Evolutionary conservation across 2,113 vertebrate species (phyloP), one percentile per base, ranked within the genome.

Genomic region (Macrotis lagotis): DNA sequence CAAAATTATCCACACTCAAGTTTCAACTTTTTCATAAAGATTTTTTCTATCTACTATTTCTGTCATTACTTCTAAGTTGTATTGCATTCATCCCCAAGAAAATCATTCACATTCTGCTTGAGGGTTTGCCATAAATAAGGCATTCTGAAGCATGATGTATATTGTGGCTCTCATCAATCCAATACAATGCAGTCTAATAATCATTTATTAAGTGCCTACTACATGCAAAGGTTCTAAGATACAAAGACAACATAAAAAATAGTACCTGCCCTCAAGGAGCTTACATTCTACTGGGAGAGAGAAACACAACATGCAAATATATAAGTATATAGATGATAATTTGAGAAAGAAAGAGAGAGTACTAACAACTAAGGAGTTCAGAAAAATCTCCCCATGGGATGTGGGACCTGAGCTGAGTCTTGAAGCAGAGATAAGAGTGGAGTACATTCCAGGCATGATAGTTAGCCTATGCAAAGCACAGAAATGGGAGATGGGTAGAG

Each of bases 101-200:
- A 83, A 91, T n/a, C 48, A 37, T 37, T 48, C 89, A 25, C 25
- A 59, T 55, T 53, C 26, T 66, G n/a, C n/a, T 50, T 47, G 37
- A 44, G 24, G 91, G 90, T 48, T 91, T 93, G 51, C 55, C 16
- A 44, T 5, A 51, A 51, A 93, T 50, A 53, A 88, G 59, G 50
- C 91, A 59, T 53, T 88, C 44, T 91, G 53, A 74, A 92, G 89
- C 51, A 49, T 7, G 55, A 51, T 31, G 48, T 93, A 93, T 51
- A 50, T 53, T 31, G 28, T 8, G n/a, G 11, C 31, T 53, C 31
- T 83, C 66, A 83, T 83, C 66, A 83, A 83, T 44, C 66, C 66
- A 83, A 22, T 83, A 37, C 66, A 83, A 83, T 24, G 8, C 26
- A 83, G 66, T 83, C 66, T 83, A 83, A 83, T 44, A 22, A 44